Percentiles rank a stretch among this genome's conserved stretches.
Conservation (phyloP, 2,113 vertebrate genomes). For the Mohoua ochrocephala region DNA sequence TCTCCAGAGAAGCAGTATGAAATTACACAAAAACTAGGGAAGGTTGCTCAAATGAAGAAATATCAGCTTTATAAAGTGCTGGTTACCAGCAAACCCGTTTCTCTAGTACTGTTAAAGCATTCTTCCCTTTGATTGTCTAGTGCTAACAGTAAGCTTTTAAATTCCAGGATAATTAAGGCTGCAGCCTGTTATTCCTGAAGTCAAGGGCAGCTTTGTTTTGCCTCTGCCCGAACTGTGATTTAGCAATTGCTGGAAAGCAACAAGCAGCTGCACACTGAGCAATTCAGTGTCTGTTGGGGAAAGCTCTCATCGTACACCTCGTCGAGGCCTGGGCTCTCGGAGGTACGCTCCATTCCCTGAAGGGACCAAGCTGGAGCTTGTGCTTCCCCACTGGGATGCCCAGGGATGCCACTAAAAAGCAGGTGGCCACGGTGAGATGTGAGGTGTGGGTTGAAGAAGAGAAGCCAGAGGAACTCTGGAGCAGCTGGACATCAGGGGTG, state of each 20-base stretch:
- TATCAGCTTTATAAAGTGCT: background rate
- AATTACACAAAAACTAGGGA: background rate
- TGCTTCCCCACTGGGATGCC: fast-evolving
- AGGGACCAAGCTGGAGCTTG: background rate
- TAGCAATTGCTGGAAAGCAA: constrained; percentile 17
- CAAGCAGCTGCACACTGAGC: background rate
- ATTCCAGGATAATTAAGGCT: constrained; percentile 24
- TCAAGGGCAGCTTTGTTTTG: constrained; percentile 50
- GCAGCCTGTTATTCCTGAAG: background rate
- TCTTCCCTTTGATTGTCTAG: background rate
- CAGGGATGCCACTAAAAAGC: background rate
- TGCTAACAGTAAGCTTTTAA: constrained; percentile 11
- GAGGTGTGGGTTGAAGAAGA: fast-evolving
- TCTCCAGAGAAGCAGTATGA: background rate
- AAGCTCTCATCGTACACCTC: fast-evolving
- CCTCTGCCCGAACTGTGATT: background rate
- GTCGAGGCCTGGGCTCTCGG: fast-evolving
- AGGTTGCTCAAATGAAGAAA: background rate
- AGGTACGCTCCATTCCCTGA: fast-evolving
- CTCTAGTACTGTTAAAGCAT: background rate
- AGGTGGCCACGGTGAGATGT: fast-evolving
- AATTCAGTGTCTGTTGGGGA: background rate
- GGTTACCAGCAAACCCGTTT: background rate
- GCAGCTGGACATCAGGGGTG: fast-evolving
- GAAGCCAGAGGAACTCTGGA: background rate